phyloP scores from a whole-genome alignment of 2,113 vertebrate species.

The Amblyornis subalaris region DNA sequence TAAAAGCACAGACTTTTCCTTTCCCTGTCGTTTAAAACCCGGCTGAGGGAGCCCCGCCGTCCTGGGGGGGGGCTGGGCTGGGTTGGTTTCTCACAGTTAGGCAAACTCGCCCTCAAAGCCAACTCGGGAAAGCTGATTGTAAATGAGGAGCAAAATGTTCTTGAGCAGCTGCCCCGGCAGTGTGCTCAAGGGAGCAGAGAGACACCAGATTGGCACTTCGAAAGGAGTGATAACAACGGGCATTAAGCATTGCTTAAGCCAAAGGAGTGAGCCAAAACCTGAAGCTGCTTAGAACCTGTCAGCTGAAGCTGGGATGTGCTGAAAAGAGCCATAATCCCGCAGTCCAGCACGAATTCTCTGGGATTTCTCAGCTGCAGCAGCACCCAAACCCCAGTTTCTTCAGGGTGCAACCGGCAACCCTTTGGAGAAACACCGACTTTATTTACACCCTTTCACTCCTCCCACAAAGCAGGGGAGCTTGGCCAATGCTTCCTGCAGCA shows the following conservation, averaged over 20 bases:
- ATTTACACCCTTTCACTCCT: not conserved
- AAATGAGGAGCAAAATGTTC: not conserved
- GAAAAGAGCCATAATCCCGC: not conserved
- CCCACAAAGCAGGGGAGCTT: not conserved
- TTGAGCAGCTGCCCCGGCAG: not conserved
- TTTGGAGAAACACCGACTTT: accelerated
- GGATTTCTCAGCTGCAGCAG: not conserved
- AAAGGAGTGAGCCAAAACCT: not conserved
- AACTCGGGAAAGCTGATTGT: not conserved
- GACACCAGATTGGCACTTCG: not conserved
- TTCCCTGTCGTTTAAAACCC: not conserved
- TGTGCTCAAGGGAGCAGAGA: not conserved
- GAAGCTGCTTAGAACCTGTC: not conserved
- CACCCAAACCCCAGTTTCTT: accelerated
- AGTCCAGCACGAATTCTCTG: not conserved
- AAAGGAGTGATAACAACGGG: not conserved
- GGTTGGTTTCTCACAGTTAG: not conserved
- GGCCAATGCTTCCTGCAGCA: accelerated
- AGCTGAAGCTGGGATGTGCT: not conserved
- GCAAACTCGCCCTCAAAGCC: not conserved
- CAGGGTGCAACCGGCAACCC: not conserved
- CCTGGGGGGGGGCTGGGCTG: not conserved
- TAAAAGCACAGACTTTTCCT: not conserved
- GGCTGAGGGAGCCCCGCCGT: not conserved
- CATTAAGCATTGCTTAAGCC: not conserved